Percentiles rank a stretch among this genome's conserved stretches.
Conservation (phyloP, 2,888 invertebrate species). For the Dyspetes luteomarginatus region DNA sequence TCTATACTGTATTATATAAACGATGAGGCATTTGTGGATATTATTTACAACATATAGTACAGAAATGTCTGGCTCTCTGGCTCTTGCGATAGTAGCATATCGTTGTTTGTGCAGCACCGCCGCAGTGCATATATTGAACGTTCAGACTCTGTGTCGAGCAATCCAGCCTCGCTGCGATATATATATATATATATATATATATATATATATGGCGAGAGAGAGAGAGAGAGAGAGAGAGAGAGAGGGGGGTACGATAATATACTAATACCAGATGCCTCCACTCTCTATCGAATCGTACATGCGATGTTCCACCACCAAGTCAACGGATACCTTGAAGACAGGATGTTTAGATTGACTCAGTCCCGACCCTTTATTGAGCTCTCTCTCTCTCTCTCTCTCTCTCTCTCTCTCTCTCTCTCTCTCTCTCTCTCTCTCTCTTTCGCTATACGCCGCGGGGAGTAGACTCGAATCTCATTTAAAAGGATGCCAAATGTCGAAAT, state of each 20-base stretch:
- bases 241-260: no score
- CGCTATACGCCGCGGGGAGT: not conserved
- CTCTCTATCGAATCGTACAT: constrained; percentile 36
- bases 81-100: constrained; percentile 35
- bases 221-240: no score
- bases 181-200: constrained; percentile 38
- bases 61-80: not conserved
- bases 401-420: no score
- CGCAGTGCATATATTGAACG: constrained; percentile 23
- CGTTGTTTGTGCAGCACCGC: constrained; percentile 48
- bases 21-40: constrained; percentile 25
- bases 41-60: not conserved
- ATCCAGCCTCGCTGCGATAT: constrained; percentile 38
- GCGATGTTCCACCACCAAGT: constrained; percentile 45
- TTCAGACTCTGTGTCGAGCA: constrained; percentile 38
- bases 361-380: constrained; percentile 72
- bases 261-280: constrained; percentile 43
- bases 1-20: not conserved
- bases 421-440: not conserved
- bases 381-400: constrained; percentile 6
- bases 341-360: constrained; percentile 77
- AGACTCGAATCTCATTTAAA: not conserved
- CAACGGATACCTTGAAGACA: constrained; percentile 69
- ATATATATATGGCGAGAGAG: no score
- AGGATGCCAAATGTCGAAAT: not conserved